phyloP scores from a whole-genome alignment of 2,888 invertebrate genomes.

The Byasa hedistus region DNA sequence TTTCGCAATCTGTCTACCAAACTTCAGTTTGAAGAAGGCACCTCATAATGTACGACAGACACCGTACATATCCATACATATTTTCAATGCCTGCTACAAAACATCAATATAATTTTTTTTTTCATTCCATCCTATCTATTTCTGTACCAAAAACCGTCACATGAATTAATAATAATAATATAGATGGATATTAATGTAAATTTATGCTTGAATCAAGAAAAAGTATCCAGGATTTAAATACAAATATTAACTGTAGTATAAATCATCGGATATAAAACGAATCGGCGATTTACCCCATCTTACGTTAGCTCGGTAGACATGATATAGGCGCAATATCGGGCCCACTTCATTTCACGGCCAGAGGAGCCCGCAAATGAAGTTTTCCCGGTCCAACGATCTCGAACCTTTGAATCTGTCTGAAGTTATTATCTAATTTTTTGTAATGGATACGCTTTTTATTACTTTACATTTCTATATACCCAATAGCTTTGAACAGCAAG shows the following conservation, averaged over 20 bases:
- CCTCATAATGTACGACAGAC: no score
- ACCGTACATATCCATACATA: no score
- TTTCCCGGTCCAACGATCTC: constrained; percentile 69
- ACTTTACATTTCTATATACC: not conserved
- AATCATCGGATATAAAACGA: constrained; percentile 19
- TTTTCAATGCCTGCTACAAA: no score
- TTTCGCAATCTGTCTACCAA: no score
- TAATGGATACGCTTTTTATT: constrained; percentile 45
- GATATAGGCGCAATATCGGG: constrained; percentile 58
- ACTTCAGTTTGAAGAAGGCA: no score
- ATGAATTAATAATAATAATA: no score
- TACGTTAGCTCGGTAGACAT: constrained; percentile 45
- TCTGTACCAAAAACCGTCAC: no score
- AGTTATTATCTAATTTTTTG: constrained; percentile 29
- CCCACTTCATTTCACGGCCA: constrained; percentile 79
- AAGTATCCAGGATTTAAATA: not conserved
- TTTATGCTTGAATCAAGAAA: no score
- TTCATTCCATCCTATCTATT: no score
- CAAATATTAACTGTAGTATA: constrained; percentile 15
- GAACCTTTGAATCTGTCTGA: constrained; percentile 37
- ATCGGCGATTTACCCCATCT: constrained; percentile 39
- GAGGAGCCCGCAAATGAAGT: constrained; percentile 78
- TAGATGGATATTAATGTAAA: no score
- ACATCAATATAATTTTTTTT: no score
- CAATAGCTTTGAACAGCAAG: not conserved